These are phyloP conservation scores for Carcinoscorpius rotundicauda DNA, from an alignment of 1,140 invertebrate species.

Conservation along the genomic window DNA sequence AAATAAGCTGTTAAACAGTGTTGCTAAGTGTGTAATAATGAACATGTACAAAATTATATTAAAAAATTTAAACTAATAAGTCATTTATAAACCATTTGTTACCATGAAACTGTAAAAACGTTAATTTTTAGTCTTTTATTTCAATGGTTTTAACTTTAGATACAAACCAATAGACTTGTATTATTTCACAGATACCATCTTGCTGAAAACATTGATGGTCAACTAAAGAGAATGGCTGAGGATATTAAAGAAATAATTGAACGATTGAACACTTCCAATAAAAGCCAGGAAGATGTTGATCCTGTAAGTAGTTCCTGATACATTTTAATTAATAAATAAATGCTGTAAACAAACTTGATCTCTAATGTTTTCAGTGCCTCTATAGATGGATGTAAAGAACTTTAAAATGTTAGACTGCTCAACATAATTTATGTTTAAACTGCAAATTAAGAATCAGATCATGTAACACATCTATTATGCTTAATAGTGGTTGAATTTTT, in stretches of 20 bases:
- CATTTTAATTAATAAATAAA: conserved; percentile 2
- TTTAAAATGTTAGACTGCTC: too few species aligned
- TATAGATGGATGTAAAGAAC: too few species aligned
- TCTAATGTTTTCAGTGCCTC: neutral
- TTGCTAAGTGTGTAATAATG: too few species aligned
- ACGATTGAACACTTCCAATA: conserved; percentile 78
- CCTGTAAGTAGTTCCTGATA: conserved; percentile 46
- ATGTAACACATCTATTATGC: too few species aligned
- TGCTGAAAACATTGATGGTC: conserved; percentile 80
- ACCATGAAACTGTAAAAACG: neutral
- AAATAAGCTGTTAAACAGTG: too few species aligned
- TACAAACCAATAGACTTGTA: neutral
- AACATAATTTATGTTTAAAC: too few species aligned
- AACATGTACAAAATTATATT: too few species aligned
- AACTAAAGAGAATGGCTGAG: conserved; percentile 85
- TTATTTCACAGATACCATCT: conserved; percentile 52
- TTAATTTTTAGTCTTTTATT: conserved; percentile 6
- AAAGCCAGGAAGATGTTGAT: conserved; percentile 67
- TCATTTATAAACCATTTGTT: too few species aligned
- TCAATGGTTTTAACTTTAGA: neutral
- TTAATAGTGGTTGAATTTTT: too few species aligned
- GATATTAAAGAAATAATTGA: conserved; percentile 91
- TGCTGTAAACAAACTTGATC: neutral
- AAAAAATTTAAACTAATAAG: too few species aligned
- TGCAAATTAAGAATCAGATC: too few species aligned